These are phyloP conservation scores for Ceyx melanurus DNA, from an alignment of 2,113 vertebrate genomes.

Conservation along the genomic window DNA sequence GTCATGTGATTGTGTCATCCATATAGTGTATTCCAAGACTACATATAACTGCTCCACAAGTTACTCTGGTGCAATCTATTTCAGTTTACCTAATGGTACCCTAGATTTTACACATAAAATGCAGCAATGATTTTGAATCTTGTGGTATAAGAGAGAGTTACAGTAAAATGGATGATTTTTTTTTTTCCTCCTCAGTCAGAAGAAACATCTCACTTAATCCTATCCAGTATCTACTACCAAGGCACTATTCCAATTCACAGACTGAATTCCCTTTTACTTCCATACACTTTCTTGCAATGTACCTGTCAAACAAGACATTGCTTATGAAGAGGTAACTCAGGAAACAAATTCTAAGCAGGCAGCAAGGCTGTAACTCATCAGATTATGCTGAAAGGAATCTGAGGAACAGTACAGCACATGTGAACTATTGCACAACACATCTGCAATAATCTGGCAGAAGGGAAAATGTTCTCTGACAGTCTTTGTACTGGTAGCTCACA, in stretches of 20 bases:
- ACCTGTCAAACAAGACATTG: neutral
- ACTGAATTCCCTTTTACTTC: neutral
- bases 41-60: neutral
- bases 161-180: neutral
- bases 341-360: neutral
- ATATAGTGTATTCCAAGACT: neutral
- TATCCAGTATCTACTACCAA: neutral
- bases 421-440: no score
- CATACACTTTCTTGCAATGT: neutral
- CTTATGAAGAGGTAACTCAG: neutral
- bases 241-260: neutral
- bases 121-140: neutral
- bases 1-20: neutral
- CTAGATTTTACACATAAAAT: neutral
- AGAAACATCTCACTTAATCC: neutral
- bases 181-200: neutral
- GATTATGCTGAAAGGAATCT: neutral
- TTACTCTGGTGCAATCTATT: neutral
- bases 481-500: neutral
- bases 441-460: neutral
- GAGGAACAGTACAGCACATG: fast-evolving
- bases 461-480: neutral
- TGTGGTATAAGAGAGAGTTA: neutral
- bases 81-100: neutral
- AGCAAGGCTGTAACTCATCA: neutral